Evolutionary conservation across 2,113 vertebrate genomes (phyloP), one percentile per base, ranked within the genome.

Genomic region (Ifrita kowaldi): DNA sequence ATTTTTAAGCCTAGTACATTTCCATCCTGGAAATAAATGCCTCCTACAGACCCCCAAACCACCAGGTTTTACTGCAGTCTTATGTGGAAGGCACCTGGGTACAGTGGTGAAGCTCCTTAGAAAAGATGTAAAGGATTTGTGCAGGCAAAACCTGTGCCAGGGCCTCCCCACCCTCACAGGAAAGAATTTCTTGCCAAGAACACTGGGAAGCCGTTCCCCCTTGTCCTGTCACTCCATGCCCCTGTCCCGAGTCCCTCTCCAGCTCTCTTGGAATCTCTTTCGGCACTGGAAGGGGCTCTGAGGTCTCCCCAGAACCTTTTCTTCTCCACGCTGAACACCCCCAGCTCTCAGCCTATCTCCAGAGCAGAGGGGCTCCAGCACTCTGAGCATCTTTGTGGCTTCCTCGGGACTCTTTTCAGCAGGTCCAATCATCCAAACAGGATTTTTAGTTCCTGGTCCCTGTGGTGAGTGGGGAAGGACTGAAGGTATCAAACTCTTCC

Each of bases 391-490:
- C 41, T 35, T 16, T 20, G 15, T 67, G 41, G 22, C 42, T 35
- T 63, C 41, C 63, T 83, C 79, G 49, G 26, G 8, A 23, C 47
- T 69, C 79, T 55, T 55, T 56, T 41, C 71, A 63, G 64, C 56
- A 44, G 56, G 11, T 77, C 18, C 30, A 55, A 11, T 32, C 15
- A 55, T 11, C 71, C 79, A 49, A 56, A 49, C 8, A 37, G 71
- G 44, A 9, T 20, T 18, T 81, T 11, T 49, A n/a, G 27, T 7
- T 42, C 28, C 59, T 37, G 39, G 6, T 39, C 28, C 21, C 44
- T 0, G 0, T 2, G 8, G 60, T 9, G 44, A 76, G 26, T 4
- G 16, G 39, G 35, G 26, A 16, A 49, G 64, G 39, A 32, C 53
- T 32, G 84, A 52, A 52, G 55, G 41, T 84, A 59, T 53, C 83